Conservation (phyloP, 1,140 invertebrate genomes). For the Papilio polyxenes region DNA sequence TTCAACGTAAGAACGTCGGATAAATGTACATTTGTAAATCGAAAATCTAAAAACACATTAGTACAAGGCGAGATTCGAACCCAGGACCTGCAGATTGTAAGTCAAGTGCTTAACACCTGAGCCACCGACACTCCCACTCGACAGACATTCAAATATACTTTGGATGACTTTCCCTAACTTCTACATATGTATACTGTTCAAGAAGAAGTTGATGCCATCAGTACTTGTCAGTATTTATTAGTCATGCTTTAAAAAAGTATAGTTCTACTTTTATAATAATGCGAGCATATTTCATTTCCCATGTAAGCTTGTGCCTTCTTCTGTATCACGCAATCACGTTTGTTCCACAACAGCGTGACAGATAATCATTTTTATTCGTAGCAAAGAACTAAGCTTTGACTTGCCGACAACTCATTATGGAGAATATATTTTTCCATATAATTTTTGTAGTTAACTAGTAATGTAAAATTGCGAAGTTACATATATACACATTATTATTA, state of each 20-base stretch:
- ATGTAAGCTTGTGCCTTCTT: not conserved
- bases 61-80: too few species aligned
- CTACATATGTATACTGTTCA: not conserved
- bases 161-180: too few species aligned
- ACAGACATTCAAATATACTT: too few species aligned
- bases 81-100: too few species aligned
- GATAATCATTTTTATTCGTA: slow-evolving; percentile 34
- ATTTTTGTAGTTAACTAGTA: not conserved
- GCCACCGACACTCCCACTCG: too few species aligned
- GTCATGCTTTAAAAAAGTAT: not conserved
- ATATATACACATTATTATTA: too few species aligned
- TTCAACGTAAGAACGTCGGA: too few species aligned
- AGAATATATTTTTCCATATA: slow-evolving; percentile 7
- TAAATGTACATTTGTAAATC: too few species aligned
- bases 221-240: not conserved
- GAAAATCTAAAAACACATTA: too few species aligned
- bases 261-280: slow-evolving; percentile 26
- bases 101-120: too few species aligned
- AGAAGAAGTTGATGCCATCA: not conserved
- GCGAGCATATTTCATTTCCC: slow-evolving; percentile 4
- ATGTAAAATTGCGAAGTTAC: not conserved
- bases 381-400: slow-evolving; percentile 36
- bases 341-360: slow-evolving; percentile 25
- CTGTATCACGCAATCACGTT: slow-evolving; percentile 6
- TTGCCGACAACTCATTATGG: slow-evolving; percentile 12